Percentiles rank a stretch among this genome's conserved stretches.
Conservation (phyloP, 2,113 vertebrate genomes). For the Triplophysa siluroides region DNA sequence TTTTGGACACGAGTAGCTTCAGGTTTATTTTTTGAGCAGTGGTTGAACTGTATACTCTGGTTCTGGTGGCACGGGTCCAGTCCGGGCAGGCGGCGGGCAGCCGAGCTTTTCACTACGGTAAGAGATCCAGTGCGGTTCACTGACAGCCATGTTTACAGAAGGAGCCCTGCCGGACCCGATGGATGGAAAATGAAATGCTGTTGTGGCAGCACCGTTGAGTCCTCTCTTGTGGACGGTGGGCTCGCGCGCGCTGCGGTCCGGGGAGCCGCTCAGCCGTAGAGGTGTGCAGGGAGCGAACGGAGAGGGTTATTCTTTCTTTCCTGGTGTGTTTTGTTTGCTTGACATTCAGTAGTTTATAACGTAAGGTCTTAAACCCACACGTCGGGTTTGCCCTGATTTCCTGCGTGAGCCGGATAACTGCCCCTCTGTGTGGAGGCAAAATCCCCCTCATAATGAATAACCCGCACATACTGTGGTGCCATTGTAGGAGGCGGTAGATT, state of each 20-base stretch:
- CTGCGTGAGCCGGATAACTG: conserved; percentile 52
- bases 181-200: neutral
- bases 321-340: conserved; percentile 17
- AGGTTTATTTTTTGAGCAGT: too few relatives aligned
- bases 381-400: conserved; percentile 53
- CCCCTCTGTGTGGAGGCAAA: conserved; percentile 32
- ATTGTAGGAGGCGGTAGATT: neutral
- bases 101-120: neutral
- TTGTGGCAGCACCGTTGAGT: conserved; percentile 15
- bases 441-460: conserved; percentile 46
- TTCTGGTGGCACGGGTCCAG: neutral
- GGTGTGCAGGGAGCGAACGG: conserved; percentile 8
- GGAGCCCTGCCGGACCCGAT: neutral
- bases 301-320: neutral
- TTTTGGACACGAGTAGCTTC: neutral
- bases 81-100: neutral
- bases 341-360: conserved; percentile 45
- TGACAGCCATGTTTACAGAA: conserved; percentile 3
- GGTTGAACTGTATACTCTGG: neutral
- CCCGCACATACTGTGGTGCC: conserved; percentile 32
- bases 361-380: conserved; percentile 48
- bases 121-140: neutral
- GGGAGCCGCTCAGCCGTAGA: neutral
- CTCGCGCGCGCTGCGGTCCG: neutral
- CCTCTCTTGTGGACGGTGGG: conserved; percentile 25